Evolutionary conservation across 37 sponge, comb jelly and placozoan genomes (phyloP), one percentile per base, ranked within the genome.

Genomic region (Theonella swinhoei): DNA sequence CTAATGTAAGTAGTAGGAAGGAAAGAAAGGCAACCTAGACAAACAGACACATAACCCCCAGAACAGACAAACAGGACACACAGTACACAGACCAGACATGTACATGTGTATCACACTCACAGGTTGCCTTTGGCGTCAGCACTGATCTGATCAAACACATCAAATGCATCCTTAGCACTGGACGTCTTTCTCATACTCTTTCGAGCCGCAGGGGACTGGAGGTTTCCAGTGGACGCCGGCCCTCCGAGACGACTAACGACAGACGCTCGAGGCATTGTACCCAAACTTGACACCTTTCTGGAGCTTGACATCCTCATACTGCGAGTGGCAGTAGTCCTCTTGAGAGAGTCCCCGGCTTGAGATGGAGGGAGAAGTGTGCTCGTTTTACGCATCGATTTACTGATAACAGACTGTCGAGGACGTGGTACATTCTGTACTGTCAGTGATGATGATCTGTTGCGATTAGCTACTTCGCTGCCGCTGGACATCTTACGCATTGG

Each of bases 111-210:
- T 32, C 32, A 59, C 24, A 83, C 72, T 60, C 82, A 82, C 82
- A 71, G 31, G 4, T 47, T 76, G 40, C 58, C 78, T 19, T 66
- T 33, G 24, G 70, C 77, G 25, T 86, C 64, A 14, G 87, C 72
- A 65, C 87, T 86, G 80, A 86, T 79, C 26, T 79, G 72, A 36
- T 86, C 74, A 43, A 86, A 86, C 33, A 65, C 87, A 47, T 62
- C 70, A 1, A 79, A 43, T 29, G 72, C 73, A 5, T 72, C 80
- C 34, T 29, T 54, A 22, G 64, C 75, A 79, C 80, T 73, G 47
- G 60, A 61, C 5, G 31, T 29, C 87, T 69, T 79, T 64, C 66
- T 86, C 87, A 79, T 25, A 22, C 61, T 36, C 14, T 28, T 24
- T 17, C 61, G 77, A 33, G 77, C 59, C 0, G 77, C 33, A 14